Percentiles rank a stretch among this genome's conserved stretches.
These are phyloP conservation scores for Lamprotornis superbus DNA, from an alignment of 2,113 vertebrate species.

Conservation along the genomic window DNA sequence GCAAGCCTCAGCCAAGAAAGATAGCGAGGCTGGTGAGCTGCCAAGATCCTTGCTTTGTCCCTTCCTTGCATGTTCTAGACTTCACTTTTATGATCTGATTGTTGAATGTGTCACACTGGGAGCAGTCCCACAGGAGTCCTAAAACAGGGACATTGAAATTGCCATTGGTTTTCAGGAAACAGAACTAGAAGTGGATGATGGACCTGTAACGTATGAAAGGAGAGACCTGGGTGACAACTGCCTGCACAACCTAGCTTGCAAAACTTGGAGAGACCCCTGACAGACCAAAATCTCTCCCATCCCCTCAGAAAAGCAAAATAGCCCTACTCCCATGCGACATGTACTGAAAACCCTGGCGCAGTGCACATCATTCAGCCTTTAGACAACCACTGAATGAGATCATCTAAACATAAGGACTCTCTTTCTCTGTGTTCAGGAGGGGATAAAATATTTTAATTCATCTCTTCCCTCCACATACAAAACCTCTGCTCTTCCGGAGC, in stretches of 20 bases:
- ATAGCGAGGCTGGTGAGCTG: constrained; percentile 33
- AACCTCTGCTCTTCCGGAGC: not conserved
- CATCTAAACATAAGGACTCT: constrained; percentile 16
- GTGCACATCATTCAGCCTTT: not conserved
- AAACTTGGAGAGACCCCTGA: not conserved
- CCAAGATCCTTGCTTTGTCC: constrained; percentile 43
- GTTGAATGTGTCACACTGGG: not conserved
- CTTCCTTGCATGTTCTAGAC: not conserved
- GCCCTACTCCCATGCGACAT: not conserved
- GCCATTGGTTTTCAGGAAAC: not conserved
- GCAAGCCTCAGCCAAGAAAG: constrained; percentile 52
- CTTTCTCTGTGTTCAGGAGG: not conserved
- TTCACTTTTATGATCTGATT: not conserved
- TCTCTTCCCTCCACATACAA: not conserved
- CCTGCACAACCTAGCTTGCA: not conserved
- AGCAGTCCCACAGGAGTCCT: not conserved
- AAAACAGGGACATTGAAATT: not conserved
- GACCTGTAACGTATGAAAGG: not conserved
- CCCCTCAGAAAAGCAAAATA: not conserved
- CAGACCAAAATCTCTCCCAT: not conserved
- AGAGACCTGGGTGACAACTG: not conserved
- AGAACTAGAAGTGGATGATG: not conserved
- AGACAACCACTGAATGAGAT: constrained; percentile 6
- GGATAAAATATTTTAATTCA: constrained; percentile 22
- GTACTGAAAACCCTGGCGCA: not conserved